Evolutionary conservation across 2,113 vertebrate species (phyloP), one percentile per base, ranked within the genome.

Genomic region (Pomatostomus ruficeps): DNA sequence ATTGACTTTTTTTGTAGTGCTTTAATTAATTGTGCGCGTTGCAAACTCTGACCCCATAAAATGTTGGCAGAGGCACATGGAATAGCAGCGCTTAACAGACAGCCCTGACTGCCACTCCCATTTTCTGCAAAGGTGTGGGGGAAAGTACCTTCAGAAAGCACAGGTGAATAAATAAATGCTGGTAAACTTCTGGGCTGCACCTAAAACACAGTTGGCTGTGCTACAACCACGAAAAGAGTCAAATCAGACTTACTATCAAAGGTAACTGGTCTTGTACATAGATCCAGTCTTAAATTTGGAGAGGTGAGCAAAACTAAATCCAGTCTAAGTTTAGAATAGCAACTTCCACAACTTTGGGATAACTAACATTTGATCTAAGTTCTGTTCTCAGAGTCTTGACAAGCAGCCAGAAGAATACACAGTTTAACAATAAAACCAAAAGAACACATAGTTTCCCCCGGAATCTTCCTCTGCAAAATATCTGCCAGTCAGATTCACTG

Each of bases 21-120:
- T 84, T 95, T 91, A 95, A 90, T 93, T 94, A 93, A 72, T 48
- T 48, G 55, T 58, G 45, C 68, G 76, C 35, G 45, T 58, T 61
- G 51, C 68, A 74, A 73, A 51, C n/a, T 79, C 61, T 85, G 75
- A 54, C 46, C 15, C 61, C 38, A 12, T 35, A 25, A 82, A 81
- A 90, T 61, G 72, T 51, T 51, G 61, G 52, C 52, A 77, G 38
- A 72, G 14, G 38, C 14, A 52, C 40, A 25, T 7, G 59, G 55
- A 68, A 35, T 4, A 70, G 28, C 29, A 81, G 33, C 26, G 52
- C 11, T 49, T 40, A 25, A 38, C 33, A 80, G 49, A 22, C n/a
- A 31, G 54, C 52, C 48, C 51, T 83, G 33, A 49, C 26, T 48
- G 29, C 25, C 29, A 33, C 54, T 42, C 29, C 33, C 23, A 14